A percentile compares a stretch with the other conserved stretches of the same genome.
Conservation (phyloP, 2,888 invertebrate species). For the Stictocephala bisonia region DNA sequence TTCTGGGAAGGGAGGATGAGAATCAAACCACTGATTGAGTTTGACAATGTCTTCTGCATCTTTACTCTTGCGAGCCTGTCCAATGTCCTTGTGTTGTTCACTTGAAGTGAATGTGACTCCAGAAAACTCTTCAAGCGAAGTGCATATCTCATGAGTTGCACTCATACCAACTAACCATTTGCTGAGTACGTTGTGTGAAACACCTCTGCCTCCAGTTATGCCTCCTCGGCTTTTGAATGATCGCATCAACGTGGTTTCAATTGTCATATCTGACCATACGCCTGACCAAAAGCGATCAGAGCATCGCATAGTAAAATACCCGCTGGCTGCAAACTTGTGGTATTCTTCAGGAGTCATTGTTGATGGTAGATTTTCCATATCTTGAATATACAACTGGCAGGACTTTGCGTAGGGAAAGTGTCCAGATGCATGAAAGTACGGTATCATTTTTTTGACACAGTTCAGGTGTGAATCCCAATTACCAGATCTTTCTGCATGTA, state of each 20-base stretch:
- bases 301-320: constrained; percentile 48
- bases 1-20: constrained; percentile 55
- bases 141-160: constrained; percentile 48
- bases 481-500: constrained; percentile 60
- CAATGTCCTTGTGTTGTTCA: constrained; percentile 55
- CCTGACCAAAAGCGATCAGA: constrained; percentile 48
- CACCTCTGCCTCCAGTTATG: constrained; percentile 52
- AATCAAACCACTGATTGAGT: constrained; percentile 55
- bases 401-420: constrained; percentile 63
- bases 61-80: constrained; percentile 51
- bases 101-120: too few relatives aligned
- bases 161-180: constrained; percentile 53
- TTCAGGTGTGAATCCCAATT: constrained; percentile 60
- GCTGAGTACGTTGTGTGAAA: constrained; percentile 49
- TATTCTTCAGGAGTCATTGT: constrained; percentile 56
- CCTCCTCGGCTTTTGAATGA: constrained; percentile 56
- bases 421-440: constrained; percentile 62
- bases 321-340: constrained; percentile 51
- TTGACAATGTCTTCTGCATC: constrained; percentile 54
- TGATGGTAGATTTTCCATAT: constrained; percentile 60
- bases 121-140: constrained; percentile 52
- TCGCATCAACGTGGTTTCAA: constrained; percentile 61
- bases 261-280: constrained; percentile 54
- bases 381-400: too few relatives aligned
- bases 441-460: constrained; percentile 60